Evolutionary conservation across 2,888 invertebrate genomes (phyloP), one percentile per base, ranked within the genome.

Genomic region (Pogonocherus hispidulus): DNA sequence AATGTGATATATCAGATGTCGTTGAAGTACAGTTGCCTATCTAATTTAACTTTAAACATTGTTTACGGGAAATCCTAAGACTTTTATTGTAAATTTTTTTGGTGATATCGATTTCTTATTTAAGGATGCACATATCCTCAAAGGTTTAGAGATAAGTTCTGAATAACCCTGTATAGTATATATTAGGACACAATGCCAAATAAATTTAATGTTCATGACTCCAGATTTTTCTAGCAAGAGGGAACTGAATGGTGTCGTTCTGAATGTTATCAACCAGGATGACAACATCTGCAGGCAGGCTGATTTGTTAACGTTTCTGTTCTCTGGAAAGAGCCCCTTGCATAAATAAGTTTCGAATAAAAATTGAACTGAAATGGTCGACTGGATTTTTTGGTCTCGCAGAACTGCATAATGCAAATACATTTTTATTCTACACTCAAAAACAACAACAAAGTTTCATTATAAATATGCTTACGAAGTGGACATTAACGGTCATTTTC

Each of bases 401-500:
- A 49, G n/a, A n/a, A 19, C 32, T 27, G 11, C 9, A 3, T 41
- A 22, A 57, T 49, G 49, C 49, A 51, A 51, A 49, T 41, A 16
- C 32, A 23, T 41, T 32, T 32, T 16, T n/a, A n/a, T n/a, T 52
- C 14, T n/a, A 22, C 20, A 16, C 20, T 19, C 16, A 51, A 68
- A 67, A 60, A 63, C 41, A 56, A 22, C 35, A 63, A 18, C 41
- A 20, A 67, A 49, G 27, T 16, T 51, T 37, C 37, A 44, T 32
- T 51, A 69, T 66, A 69, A 69, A 66, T 66, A 66, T 41, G 32
- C 56, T 44, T 66, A 56, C 44, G 63, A 47, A 56, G 62, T 22
- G 56, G 66, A 66, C 69, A 69, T 55, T 69, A 69, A 69, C 57
- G 69, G 66, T 56, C 62, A 66, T 69, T 66, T 63, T 66, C 68